phyloP scores from a whole-genome alignment of 1,140 invertebrate genomes.

The Penaeus vannamei region DNA sequence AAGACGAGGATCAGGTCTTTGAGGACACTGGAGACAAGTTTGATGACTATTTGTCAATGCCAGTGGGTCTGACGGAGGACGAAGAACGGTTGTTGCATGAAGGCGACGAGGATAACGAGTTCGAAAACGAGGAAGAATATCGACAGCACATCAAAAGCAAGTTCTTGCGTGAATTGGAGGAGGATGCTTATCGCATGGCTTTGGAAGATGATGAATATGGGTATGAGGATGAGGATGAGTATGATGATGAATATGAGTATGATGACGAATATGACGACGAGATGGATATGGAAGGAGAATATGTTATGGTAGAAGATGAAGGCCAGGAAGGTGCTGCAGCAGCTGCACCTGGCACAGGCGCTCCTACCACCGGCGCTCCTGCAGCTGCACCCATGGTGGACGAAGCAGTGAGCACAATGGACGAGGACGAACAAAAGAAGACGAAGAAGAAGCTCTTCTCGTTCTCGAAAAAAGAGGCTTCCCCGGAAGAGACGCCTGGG shows the following conservation, averaged over 20 bases:
- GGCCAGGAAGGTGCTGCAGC: not conserved
- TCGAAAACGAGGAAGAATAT: constrained; percentile 54
- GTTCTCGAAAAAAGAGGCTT: constrained; percentile 44
- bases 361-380: not conserved
- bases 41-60: constrained; percentile 57
- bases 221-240: constrained; percentile 55
- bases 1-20: constrained; percentile 27
- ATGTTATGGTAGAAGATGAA: constrained; percentile 55
- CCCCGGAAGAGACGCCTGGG: constrained; percentile 36
- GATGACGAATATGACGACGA: constrained; percentile 52
- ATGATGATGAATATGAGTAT: constrained; percentile 56
- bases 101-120: constrained; percentile 42
- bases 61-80: constrained; percentile 50
- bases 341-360: not conserved
- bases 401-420: constrained; percentile 45
- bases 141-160: constrained; percentile 53
- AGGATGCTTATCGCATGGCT: constrained; percentile 43
- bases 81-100: constrained; percentile 44
- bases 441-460: constrained; percentile 40
- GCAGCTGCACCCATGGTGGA: constrained; percentile 39
- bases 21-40: constrained; percentile 27
- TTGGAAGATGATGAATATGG: constrained; percentile 52
- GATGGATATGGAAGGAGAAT: constrained; percentile 55
- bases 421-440: constrained; percentile 1
- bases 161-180: constrained; percentile 50